phyloP scores from a whole-genome alignment of 2,888 invertebrate genomes.

The Eurytoma adleriae region DNA sequence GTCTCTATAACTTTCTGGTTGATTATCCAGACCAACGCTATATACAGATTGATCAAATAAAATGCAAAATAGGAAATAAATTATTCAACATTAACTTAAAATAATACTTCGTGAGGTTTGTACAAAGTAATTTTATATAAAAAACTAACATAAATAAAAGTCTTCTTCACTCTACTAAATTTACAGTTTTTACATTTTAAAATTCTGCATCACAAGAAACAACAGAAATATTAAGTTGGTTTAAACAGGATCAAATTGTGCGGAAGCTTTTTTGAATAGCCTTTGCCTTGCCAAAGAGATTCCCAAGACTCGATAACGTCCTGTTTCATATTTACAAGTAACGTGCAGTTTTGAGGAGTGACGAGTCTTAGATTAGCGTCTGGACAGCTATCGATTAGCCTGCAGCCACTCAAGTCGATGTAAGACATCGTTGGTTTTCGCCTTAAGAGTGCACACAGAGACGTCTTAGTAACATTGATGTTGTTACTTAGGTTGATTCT shows the following conservation, averaged over 20 bases:
- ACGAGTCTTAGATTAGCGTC: conserved; percentile 60
- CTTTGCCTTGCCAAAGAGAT: conserved; percentile 66
- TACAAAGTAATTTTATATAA: conserved; percentile 12
- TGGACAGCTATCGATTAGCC: conserved; percentile 63
- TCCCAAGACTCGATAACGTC: conserved; percentile 67
- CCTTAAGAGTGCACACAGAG: conserved; percentile 64
- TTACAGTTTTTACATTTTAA: conserved; percentile 3
- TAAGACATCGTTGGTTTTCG: conserved; percentile 67
- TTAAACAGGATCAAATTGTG: conserved; percentile 67
- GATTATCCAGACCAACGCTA: conserved; percentile 75
- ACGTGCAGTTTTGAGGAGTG: conserved; percentile 67
- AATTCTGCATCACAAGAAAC: background rate
- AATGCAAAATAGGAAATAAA: conserved; percentile 88
- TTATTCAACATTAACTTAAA: conserved; percentile 79
- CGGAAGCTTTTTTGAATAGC: conserved; percentile 62
- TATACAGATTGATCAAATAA: conserved; percentile 78
- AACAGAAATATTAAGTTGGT: conserved; percentile 58
- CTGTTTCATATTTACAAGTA: conserved; percentile 65
- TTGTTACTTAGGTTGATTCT: conserved; percentile 68
- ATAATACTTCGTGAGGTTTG: conserved; percentile 60
- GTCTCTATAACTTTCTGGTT: conserved; percentile 71
- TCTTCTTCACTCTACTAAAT: background rate
- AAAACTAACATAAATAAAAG: background rate
- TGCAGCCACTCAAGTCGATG: conserved; percentile 69
- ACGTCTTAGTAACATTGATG: conserved; percentile 61